These are phyloP conservation scores for Corapipo altera DNA, from an alignment of 2,113 vertebrate genomes.

Conservation along the genomic window DNA sequence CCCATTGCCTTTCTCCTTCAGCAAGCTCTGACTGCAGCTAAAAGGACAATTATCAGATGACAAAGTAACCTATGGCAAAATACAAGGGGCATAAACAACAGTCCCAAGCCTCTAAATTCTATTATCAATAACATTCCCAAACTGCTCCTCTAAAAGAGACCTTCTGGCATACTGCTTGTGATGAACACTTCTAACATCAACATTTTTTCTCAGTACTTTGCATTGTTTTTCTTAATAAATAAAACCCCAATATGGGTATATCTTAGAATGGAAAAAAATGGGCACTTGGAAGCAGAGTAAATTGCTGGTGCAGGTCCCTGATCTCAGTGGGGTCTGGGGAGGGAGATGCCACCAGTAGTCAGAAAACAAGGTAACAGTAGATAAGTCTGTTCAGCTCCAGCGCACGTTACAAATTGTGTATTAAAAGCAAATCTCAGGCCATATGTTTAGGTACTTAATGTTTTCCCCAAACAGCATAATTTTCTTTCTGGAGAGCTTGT, in stretches of 20 bases:
- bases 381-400: not conserved
- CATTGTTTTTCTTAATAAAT: not conserved
- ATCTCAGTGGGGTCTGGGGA: not conserved
- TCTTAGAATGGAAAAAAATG: not conserved
- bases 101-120: not conserved
- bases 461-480: not conserved
- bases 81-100: not conserved
- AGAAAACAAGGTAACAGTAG: not conserved
- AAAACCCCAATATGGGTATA: accelerated
- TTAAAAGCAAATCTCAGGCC: not conserved
- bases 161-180: not conserved
- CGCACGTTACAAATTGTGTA: not conserved
- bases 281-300: not conserved
- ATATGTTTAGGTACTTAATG: not conserved
- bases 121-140: not conserved
- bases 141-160: not conserved
- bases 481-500: not conserved
- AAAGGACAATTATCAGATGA: not conserved
- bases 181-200: not conserved
- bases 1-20: not conserved
- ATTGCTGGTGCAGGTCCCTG: not conserved
- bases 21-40: not conserved
- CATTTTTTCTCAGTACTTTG: not conserved
- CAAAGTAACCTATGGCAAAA: not conserved
- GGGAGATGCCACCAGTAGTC: not conserved